Conservation (phyloP, 2,888 invertebrate species). For the Drosophila trichaetosa region DNA sequence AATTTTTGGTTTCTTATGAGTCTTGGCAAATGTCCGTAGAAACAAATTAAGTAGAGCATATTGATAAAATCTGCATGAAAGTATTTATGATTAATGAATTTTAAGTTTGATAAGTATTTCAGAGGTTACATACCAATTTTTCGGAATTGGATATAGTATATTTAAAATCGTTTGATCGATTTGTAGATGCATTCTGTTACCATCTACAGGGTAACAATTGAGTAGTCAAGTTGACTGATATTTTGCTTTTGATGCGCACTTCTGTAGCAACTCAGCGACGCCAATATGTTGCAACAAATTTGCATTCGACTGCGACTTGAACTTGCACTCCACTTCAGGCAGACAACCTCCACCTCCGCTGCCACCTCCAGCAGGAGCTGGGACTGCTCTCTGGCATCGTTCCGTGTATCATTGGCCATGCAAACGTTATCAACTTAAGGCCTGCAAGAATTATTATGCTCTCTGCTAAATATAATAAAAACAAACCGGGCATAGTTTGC, state of each 20-base stretch:
- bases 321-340: conserved; percentile 61
- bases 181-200: neutral
- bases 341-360: conserved; percentile 19
- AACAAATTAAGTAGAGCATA: neutral
- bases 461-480: conserved; percentile 81
- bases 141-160: neutral
- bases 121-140: neutral
- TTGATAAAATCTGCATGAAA: neutral
- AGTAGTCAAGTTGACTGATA: conserved; percentile 62
- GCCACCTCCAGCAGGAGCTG: conserved; percentile 11
- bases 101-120: neutral
- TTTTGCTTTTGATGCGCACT: conserved; percentile 68
- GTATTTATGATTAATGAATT: neutral
- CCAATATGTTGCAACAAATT: conserved; percentile 81
- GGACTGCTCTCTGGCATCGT: conserved; percentile 26
- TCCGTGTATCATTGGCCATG: conserved; percentile 56
- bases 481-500: conserved; percentile 70
- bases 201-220: conserved; percentile 43
- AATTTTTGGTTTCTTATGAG: no score
- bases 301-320: conserved; percentile 72
- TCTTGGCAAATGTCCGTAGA: no score
- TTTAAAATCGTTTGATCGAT: neutral
- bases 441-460: conserved; percentile 82
- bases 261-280: conserved; percentile 76
- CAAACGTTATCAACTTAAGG: conserved; percentile 73